phyloP scores from a whole-genome alignment of 2,888 invertebrate genomes.

The Calephelis perditalis region DNA sequence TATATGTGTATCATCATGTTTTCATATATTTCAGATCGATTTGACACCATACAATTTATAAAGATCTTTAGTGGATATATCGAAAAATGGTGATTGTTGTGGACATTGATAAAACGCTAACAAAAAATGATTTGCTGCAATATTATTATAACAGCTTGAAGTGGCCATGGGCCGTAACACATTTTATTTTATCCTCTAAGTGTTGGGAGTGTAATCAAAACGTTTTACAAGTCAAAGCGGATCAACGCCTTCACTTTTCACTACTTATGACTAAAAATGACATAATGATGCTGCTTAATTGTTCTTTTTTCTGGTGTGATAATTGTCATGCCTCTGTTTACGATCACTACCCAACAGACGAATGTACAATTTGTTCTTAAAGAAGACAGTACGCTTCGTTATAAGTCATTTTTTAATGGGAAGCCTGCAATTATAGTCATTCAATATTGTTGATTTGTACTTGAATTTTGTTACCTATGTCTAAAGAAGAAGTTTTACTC shows the following conservation, averaged over 20 bases:
- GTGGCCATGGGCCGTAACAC: conserved; percentile 22
- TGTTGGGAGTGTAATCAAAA: conserved; percentile 17
- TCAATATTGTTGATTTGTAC: background rate
- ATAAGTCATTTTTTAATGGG: background rate
- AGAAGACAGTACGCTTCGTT: background rate
- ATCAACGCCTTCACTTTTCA: conserved; percentile 1
- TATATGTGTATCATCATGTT: background rate
- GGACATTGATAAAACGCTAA: conserved; percentile 21
- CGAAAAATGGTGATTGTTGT: conserved; percentile 20
- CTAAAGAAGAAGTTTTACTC: background rate
- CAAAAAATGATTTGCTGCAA: conserved; percentile 21
- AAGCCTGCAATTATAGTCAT: background rate
- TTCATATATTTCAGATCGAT: conserved; percentile 2
- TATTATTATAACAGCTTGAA: conserved; percentile 21
- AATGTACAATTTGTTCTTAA: too few species aligned
- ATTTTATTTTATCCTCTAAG: conserved; percentile 19
- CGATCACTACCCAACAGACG: background rate
- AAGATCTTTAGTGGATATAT: background rate
- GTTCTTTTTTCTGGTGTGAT: background rate
- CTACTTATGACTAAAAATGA: background rate
- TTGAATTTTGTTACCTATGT: background rate
- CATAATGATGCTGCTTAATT: too few species aligned
- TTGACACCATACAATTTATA: conserved; percentile 4
- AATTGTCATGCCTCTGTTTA: background rate
- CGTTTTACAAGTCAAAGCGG: background rate